These are phyloP conservation scores for Hydractinia symbiolongicarpus DNA, from an alignment of 30 jellyfish, hydroid and myxozoan genomes.

Conservation along the genomic window DNA sequence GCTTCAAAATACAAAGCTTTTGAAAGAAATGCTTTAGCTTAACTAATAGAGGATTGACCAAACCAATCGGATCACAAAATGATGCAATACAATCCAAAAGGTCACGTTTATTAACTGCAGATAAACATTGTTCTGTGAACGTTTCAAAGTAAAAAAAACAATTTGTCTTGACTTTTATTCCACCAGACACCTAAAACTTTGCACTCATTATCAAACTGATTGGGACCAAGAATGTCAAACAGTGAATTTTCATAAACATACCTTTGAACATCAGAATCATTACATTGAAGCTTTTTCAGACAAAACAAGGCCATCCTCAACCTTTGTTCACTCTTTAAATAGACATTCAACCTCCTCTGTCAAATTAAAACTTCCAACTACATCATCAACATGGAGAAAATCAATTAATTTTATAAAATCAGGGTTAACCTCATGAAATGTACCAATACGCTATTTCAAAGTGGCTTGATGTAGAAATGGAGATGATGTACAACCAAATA, in stretches of 20 bases:
- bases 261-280: background rate
- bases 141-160: background rate
- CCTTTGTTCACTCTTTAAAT: background rate
- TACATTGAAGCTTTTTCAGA: background rate
- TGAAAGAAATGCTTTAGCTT: background rate
- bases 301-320: no score
- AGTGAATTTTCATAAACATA: background rate
- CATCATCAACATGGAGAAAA: no score
- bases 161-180: background rate
- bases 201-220: background rate
- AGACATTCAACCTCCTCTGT: background rate
- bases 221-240: background rate
- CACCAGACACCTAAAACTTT: background rate
- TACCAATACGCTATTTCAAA: background rate
- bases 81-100: background rate
- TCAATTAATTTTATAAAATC: background rate
- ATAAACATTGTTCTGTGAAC: background rate
- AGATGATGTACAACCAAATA: constrained; percentile 18
- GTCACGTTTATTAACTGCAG: background rate
- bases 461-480: constrained; percentile 18
- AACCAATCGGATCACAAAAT: background rate
- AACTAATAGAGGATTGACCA: background rate
- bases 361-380: background rate
- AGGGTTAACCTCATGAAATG: background rate
- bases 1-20: background rate